Percentiles rank a stretch among this genome's conserved stretches.
Evolutionary conservation across 2,797 vertebrate genomes (phyloP).

Genomic region (Gobionotothen gibberifrons): DNA sequence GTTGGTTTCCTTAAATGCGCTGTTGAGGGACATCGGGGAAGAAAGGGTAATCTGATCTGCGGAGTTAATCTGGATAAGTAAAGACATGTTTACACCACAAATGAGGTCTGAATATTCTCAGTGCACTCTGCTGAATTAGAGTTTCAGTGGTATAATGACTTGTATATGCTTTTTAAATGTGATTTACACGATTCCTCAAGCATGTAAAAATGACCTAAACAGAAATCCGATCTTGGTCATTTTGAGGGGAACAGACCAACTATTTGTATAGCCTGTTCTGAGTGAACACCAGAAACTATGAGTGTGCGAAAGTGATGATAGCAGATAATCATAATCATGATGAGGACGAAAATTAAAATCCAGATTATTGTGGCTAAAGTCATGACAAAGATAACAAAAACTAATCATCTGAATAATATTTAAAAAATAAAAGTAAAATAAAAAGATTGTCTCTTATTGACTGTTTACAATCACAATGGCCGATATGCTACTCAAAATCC

Average conservation of each 20-base stretch:
- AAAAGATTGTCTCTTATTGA: not conserved
- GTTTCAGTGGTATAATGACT: slow-evolving; percentile 80
- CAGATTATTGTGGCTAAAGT: slow-evolving; percentile 3
- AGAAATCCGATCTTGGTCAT: slow-evolving; percentile 74
- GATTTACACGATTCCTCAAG: slow-evolving; percentile 85
- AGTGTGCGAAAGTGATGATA: slow-evolving; percentile 38
- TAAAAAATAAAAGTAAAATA: not conserved
- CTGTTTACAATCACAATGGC: not conserved
- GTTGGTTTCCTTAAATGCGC: slow-evolving; percentile 66
- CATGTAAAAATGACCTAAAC: slow-evolving; percentile 82
- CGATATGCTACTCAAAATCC: slow-evolving; percentile 1
- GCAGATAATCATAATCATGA: slow-evolving; percentile 18
- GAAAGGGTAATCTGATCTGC: slow-evolving; percentile 79
- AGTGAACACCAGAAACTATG: slow-evolving; percentile 60
- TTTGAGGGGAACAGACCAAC: slow-evolving; percentile 56
- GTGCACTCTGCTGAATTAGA: slow-evolving; percentile 80
- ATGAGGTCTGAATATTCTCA: slow-evolving; percentile 85
- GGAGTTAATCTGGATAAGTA: slow-evolving; percentile 86
- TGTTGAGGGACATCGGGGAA: slow-evolving; percentile 61
- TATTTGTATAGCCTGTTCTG: slow-evolving; percentile 53
- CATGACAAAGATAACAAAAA: slow-evolving; percentile 9
- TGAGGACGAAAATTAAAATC: not conserved
- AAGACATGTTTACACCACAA: slow-evolving; percentile 87
- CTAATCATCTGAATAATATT: not conserved
- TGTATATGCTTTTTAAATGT: slow-evolving; percentile 81